phyloP scores from a whole-genome alignment of 2,888 invertebrate genomes.

The Melolontha melolontha region DNA sequence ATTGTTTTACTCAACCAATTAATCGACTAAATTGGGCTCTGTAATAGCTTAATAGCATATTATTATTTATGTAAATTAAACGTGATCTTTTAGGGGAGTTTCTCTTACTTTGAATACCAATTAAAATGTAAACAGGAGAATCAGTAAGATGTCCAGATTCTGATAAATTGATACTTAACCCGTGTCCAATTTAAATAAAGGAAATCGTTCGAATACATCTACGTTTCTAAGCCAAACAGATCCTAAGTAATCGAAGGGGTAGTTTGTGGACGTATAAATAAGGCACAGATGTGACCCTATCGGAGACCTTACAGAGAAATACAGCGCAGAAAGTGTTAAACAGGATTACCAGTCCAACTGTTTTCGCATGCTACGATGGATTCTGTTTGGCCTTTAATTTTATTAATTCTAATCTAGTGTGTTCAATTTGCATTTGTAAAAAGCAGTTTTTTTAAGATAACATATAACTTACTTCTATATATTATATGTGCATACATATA shows the following conservation, averaged over 20 bases:
- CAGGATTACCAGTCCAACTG: slow-evolving; percentile 33
- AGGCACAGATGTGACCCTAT: slow-evolving; percentile 46
- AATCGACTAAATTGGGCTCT: too few relatives aligned
- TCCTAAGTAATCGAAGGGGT: slow-evolving; percentile 47
- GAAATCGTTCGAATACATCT: slow-evolving; percentile 29
- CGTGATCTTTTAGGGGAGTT: too few relatives aligned
- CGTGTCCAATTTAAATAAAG: slow-evolving; percentile 42
- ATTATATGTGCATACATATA: too few relatives aligned
- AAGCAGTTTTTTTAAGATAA: too few relatives aligned
- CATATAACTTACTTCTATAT: too few relatives aligned
- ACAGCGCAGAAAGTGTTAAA: slow-evolving; percentile 35
- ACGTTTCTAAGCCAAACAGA: slow-evolving; percentile 39
- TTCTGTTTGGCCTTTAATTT: slow-evolving; percentile 34
- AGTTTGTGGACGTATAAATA: slow-evolving; percentile 47
- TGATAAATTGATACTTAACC: slow-evolving; percentile 43
- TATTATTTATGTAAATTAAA: too few relatives aligned
- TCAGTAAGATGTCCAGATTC: slow-evolving; percentile 36
- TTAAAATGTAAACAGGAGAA: slow-evolving; percentile 37
- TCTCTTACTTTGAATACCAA: slow-evolving; percentile 16
- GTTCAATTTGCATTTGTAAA: slow-evolving; percentile 5
- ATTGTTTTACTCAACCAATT: too few relatives aligned
- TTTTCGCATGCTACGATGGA: slow-evolving; percentile 19
- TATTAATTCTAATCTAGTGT: slow-evolving; percentile 3
- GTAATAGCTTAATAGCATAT: too few relatives aligned
- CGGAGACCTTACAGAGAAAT: slow-evolving; percentile 21